Conservation (phyloP, 1,140 invertebrate genomes). For the Leptopilina boulardi region DNA sequence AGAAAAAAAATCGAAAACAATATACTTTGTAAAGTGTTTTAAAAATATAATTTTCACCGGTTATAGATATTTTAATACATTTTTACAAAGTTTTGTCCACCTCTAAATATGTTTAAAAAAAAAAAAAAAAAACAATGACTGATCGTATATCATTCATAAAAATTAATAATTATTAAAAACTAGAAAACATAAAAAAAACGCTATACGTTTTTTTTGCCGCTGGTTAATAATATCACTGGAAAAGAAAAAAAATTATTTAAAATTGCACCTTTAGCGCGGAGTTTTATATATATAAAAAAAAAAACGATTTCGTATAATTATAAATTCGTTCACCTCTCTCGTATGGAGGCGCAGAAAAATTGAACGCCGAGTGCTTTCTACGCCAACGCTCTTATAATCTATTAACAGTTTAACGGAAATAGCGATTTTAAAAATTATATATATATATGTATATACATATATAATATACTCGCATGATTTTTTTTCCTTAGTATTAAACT, state of each 20-base stretch:
- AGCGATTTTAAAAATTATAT: neutral
- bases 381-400: slow-evolving; percentile 20
- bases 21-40: neutral
- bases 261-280: slow-evolving; percentile 29
- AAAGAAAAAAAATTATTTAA: slow-evolving; percentile 11
- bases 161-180: neutral
- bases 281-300: slow-evolving; percentile 8
- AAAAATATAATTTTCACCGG: neutral
- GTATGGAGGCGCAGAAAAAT: neutral
- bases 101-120: neutral
- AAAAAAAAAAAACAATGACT: slow-evolving; percentile 12
- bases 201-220: neutral
- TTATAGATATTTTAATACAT: neutral
- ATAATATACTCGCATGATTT: neutral
- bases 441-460: neutral
- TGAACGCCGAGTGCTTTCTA: neutral
- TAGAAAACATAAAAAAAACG: slow-evolving; percentile 8
- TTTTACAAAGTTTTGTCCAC: slow-evolving; percentile 18
- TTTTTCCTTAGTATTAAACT: neutral
- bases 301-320: slow-evolving; percentile 9
- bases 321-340: slow-evolving; percentile 1
- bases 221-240: neutral
- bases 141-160: slow-evolving; percentile 3
- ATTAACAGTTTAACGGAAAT: slow-evolving; percentile 25
- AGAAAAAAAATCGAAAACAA: neutral